Conservation (phyloP, 2,888 invertebrate species). For the Andrena fulva region DNA sequence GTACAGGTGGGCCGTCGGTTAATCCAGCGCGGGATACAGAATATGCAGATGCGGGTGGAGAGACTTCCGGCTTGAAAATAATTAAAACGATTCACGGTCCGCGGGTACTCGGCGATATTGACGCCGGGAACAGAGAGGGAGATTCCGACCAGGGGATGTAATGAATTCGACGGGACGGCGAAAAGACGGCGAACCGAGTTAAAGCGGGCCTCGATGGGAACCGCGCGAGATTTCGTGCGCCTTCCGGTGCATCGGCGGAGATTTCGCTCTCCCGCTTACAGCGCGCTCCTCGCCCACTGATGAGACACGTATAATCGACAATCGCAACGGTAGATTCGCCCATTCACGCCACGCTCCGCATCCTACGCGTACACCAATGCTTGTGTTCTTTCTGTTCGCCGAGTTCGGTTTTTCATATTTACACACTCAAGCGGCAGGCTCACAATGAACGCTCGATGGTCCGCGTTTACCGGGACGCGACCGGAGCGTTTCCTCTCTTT, state of each 20-base stretch:
- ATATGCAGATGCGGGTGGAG: slow-evolving; percentile 44
- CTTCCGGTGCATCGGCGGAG: background rate
- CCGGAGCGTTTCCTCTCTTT: slow-evolving; percentile 52
- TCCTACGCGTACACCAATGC: slow-evolving; percentile 62
- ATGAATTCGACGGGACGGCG: background rate
- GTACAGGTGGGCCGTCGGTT: slow-evolving; percentile 12
- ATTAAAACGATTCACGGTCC: slow-evolving; percentile 40
- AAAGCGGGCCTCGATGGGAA: background rate
- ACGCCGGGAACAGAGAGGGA: background rate
- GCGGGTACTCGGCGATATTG: slow-evolving; percentile 31
- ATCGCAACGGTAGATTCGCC: slow-evolving; percentile 38
- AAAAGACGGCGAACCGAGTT: background rate
- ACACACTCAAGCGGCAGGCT: slow-evolving; percentile 77
- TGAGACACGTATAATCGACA: slow-evolving; percentile 29
- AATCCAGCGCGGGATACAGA: slow-evolving; percentile 32
- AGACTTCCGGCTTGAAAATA: slow-evolving; percentile 34
- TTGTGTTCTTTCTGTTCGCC: slow-evolving; percentile 31
- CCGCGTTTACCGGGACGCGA: slow-evolving; percentile 59
- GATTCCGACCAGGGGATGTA: background rate
- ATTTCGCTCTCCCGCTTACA: slow-evolving; percentile 11
- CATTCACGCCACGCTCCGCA: slow-evolving; percentile 62
- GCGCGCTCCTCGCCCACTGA: background rate
- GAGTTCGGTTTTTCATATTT: slow-evolving; percentile 72
- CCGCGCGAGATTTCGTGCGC: slow-evolving; percentile 32
- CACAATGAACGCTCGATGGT: slow-evolving; percentile 69